Base-by-base conservation (phyloP, 2,888 invertebrate species). In the Cenopis cana region DNA sequence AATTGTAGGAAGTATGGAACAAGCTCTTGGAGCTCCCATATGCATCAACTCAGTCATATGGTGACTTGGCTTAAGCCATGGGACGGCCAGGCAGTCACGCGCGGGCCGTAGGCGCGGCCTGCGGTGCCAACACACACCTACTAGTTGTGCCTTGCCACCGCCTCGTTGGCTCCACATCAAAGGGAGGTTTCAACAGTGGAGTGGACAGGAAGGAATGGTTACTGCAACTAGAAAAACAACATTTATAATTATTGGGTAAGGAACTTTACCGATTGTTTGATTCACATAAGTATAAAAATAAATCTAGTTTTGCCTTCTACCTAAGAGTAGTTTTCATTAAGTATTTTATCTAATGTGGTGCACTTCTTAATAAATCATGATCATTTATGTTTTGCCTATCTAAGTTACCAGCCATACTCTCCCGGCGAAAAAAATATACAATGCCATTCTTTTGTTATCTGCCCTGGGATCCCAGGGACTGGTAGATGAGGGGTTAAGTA, bases 191-290 rank as follows among this genome's bases (percentile, higher is more conserved):
- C 77, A 94, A 91, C 50, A 87, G 94, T 75, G 92, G 94, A 2
- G 79, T 92, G 17, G 93, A 94, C 33, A 91, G 95, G 75, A 94
- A 94, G 75, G 88, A 90, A 69, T 94, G 94, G 94, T 79, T 95
- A 60, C 82, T 94, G 70, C 81, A 93, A 52, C 88, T 88, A 82
- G 93, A 93, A 79, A 84, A 86, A 29, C 88, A 88, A 68, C 75
- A 79, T 80, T 67, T 68, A 46, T 72, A 49, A 62, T 11, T 33
- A 29, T 33, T 46, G 5, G 33, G 41, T 66, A 59, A 65, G 57
- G 4, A 52, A 11, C n/a, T 24, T 68, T 68, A 29, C 10, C 41
- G 46, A 60, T n/a, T 69, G 46, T 62, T 24, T 10, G 41, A 60
- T 29, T 46, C 10, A 38, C 3, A 55, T 54, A 61, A 55, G 61